Base-by-base conservation (phyloP, 2,113 vertebrate species). In the Callospermophilus lateralis region DNA sequence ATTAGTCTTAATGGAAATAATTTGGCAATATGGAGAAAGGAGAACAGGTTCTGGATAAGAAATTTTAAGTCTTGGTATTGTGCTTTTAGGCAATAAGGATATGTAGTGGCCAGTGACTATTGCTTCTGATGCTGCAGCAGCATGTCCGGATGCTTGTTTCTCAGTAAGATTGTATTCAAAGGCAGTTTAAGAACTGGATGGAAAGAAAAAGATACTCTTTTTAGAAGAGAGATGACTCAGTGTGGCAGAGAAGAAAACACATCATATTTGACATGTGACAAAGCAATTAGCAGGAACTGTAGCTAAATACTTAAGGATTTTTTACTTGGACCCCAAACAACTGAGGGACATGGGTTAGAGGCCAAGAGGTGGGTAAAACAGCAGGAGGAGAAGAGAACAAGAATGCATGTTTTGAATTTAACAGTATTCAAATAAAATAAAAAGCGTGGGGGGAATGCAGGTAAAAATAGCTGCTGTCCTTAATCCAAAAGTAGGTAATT, bases 221-320 rank as follows among this genome's bases (percentile, higher is more conserved):
- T 97, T 96, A 98, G 97, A 97, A 95, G 93, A 93, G 58, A 93
- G 89, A 96, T 32, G 97, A 97, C 96, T 98, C 97, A 97, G 96
- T 97, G 97, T 97, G 86, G 10, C 97, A 87, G 95, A 92, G 97
- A 97, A 98, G 96, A 94, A 98, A 98, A 98, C 96, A 98, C 97
- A 98, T 98, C 97, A 34, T 90, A 89, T 97, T 97, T 98, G 97
- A 97, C 98, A 98, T 98, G 98, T 98, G 98, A 98, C 98, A 97
- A 96, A 83, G 96, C 98, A 96, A 87, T 98, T 98, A 97, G 96
- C 93, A 93, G 78, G 85, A 97, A 98, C 94, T 90, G 68, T 94
- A 68, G 95, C 98, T 98, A 98, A 98, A 98, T 97, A 98, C 86
- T 13, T 95, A 93, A 93, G 90, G 89, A 94, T 97, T 98, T 97